phyloP scores from a whole-genome alignment of 2,797 vertebrate species.

The Parauchenoglanis punctatus region DNA sequence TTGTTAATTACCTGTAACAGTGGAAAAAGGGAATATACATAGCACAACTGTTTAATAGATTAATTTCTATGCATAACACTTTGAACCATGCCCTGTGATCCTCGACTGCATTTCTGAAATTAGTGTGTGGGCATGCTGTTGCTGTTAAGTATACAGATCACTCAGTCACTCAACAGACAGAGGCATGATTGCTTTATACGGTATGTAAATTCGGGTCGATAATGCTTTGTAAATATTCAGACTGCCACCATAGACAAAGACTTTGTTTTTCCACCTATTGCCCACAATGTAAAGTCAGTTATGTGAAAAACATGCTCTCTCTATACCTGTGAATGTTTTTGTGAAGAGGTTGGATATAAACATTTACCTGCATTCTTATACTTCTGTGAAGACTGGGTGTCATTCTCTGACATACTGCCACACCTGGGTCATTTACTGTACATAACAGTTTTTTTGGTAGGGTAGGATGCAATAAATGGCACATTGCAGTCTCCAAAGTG shows the following conservation, averaged over 20 bases:
- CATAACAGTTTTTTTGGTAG: conserved; percentile 15
- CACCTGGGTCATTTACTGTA: neutral
- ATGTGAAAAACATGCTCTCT: neutral
- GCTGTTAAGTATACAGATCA: neutral
- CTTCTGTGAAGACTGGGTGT: conserved; percentile 3
- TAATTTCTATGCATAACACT: neutral
- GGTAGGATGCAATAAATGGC: conserved; percentile 5
- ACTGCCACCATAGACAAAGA: neutral
- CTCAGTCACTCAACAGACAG: neutral
- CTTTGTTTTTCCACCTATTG: neutral
- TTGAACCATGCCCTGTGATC: neutral
- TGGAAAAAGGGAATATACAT: neutral
- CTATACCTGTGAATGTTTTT: neutral
- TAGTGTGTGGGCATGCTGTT: neutral
- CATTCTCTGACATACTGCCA: conserved; percentile 24
- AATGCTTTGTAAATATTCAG: neutral
- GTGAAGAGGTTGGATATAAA: neutral
- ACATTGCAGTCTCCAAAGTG: neutral
- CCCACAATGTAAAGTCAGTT: neutral
- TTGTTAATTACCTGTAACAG: neutral
- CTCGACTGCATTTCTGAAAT: neutral
- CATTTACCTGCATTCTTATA: neutral
- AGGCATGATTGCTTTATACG: neutral
- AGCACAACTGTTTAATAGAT: neutral
- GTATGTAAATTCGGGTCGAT: conserved; percentile 9